phyloP scores from a whole-genome alignment of 2,797 vertebrate species.

The Myotis planiceps region DNA sequence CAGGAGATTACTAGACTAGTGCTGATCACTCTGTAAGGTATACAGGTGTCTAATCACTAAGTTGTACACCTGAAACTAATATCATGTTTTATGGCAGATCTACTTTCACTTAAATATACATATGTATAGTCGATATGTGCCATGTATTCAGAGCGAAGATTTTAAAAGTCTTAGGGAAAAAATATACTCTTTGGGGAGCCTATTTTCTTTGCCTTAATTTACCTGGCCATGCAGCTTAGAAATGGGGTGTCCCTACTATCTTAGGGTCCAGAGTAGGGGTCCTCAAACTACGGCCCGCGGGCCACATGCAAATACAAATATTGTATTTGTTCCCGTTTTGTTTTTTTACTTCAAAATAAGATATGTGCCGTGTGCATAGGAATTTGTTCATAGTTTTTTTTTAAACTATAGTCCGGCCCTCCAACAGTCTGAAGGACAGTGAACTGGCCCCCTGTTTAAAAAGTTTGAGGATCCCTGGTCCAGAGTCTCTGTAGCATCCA shows the following conservation, averaged over 20 bases:
- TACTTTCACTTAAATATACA: background rate
- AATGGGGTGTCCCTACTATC: fast-evolving
- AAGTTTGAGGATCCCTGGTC: no score
- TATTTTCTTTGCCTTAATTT: background rate
- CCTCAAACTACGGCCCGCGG: no score
- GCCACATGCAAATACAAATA: no score
- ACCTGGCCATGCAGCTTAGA: background rate
- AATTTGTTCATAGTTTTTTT: no score
- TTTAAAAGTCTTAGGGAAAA: background rate
- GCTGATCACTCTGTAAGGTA: background rate
- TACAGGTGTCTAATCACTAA: no score
- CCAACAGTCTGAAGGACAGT: no score
- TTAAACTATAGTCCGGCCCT: no score
- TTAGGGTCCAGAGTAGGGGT: no score
- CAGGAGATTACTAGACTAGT: background rate
- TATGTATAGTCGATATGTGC: fast-evolving
- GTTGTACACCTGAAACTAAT: background rate
- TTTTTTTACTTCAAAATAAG: no score
- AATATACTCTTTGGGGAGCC: background rate
- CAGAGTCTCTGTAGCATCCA: background rate
- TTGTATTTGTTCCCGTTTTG: no score
- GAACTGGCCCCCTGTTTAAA: no score
- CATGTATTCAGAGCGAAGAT: background rate
- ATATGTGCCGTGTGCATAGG: no score
- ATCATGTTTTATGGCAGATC: background rate